These are phyloP conservation scores for Tretioscincus oriximinensis DNA, from an alignment of 2,113 vertebrate genomes.

Conservation along the genomic window DNA sequence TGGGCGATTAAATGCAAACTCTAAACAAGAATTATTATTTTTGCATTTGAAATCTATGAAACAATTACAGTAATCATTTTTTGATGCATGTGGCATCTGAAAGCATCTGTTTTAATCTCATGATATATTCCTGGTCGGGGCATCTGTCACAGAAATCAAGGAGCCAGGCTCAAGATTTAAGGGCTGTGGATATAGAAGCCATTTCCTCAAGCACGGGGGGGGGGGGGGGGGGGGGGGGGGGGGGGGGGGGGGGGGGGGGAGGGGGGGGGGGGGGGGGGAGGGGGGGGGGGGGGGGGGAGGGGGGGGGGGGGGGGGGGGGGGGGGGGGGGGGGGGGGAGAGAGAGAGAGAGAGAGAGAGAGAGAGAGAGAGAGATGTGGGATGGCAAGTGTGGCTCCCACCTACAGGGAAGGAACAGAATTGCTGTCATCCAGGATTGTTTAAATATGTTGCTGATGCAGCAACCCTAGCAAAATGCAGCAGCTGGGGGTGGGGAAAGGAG, in stretches of 20 bases:
- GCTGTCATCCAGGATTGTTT: constrained; percentile 23
- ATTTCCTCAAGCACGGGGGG: constrained; percentile 25
- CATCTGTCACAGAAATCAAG: constrained; percentile 1
- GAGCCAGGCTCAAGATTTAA: constrained; percentile 14
- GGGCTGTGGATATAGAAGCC: constrained; percentile 16
- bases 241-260: no score
- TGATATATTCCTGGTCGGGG: constrained; percentile 15
- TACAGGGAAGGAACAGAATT: constrained; percentile 46
- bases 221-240: no score
- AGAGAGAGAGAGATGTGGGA: no score
- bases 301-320: no score
- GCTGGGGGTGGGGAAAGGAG: background rate
- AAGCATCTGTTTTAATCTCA: background rate
- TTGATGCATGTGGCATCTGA: background rate
- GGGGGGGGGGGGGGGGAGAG: no score
- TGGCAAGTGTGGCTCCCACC: constrained; percentile 38
- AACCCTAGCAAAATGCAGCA: constrained; percentile 28
- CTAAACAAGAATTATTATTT: constrained; percentile 23
- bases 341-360: no score
- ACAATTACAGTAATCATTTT: background rate
- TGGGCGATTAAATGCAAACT: constrained; percentile 13
- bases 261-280: no score
- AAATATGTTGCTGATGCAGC: constrained; percentile 36
- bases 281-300: no score
- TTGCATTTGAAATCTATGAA: background rate